phyloP scores from a whole-genome alignment of 2,888 invertebrate genomes.

The Harmothoe impar region DNA sequence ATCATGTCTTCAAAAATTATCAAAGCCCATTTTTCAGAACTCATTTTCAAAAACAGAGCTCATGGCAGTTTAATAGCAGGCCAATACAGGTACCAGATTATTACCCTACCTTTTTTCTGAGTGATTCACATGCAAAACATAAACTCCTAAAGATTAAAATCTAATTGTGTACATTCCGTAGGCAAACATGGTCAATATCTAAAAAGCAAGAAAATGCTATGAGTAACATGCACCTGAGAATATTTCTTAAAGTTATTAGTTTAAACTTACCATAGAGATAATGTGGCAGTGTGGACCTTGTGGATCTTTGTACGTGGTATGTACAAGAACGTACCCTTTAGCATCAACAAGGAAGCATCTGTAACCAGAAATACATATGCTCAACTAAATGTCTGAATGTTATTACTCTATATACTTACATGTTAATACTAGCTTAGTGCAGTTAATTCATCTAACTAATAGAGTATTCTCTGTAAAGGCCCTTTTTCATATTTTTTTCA shows the following conservation, averaged over 20 bases:
- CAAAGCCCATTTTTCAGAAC: not conserved
- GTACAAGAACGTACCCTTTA: not conserved
- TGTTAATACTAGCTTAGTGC: too few relatives aligned
- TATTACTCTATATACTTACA: too few relatives aligned
- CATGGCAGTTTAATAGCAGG: not conserved
- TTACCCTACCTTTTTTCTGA: not conserved
- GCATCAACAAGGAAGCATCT: slow-evolving; percentile 7
- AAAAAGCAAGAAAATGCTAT: not conserved
- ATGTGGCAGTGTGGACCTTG: not conserved
- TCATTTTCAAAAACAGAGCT: not conserved
- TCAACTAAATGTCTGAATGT: too few relatives aligned
- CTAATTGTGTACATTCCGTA: not conserved
- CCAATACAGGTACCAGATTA: not conserved
- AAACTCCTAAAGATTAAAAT: not conserved
- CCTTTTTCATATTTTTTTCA: too few relatives aligned
- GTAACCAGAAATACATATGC: not conserved
- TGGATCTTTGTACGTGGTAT: not conserved
- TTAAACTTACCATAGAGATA: not conserved
- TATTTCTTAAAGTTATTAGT: too few relatives aligned
- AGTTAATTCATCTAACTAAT: too few relatives aligned
- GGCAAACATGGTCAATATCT: not conserved
- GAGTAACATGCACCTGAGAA: too few relatives aligned
- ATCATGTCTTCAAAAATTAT: not conserved
- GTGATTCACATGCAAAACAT: not conserved
- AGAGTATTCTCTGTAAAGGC: too few relatives aligned